Evolutionary conservation across 1,140 invertebrate genomes (phyloP).

Genomic region (Idris sp.): DNA sequence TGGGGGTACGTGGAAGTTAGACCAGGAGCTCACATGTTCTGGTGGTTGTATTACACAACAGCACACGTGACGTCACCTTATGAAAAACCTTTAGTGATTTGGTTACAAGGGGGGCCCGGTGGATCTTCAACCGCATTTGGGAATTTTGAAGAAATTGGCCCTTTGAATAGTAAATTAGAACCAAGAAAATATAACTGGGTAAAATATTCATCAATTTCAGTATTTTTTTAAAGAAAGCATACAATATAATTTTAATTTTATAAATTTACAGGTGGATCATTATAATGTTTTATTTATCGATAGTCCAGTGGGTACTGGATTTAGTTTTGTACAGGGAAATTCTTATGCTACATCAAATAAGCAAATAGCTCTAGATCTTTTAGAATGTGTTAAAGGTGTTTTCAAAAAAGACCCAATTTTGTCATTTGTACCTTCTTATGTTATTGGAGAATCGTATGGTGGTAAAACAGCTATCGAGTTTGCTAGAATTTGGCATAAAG

Average conservation of each 20-base stretch:
- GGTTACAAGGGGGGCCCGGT: constrained; percentile 88
- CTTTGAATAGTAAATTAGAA: constrained; percentile 82
- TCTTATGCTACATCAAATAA: constrained; percentile 82
- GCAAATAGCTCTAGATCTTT: constrained; percentile 87
- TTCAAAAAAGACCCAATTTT: constrained; percentile 83
- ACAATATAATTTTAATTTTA: not conserved
- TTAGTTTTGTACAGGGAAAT: constrained; percentile 76
- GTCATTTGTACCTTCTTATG: constrained; percentile 85
- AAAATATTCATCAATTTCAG: constrained; percentile 11
- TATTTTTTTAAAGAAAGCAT: no score
- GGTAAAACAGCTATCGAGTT: constrained; percentile 94
- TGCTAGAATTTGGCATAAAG: constrained; percentile 81
- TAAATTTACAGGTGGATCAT: constrained; percentile 81
- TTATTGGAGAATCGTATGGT: constrained; percentile 91
- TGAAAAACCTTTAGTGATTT: constrained; percentile 85
- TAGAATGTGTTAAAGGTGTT: constrained; percentile 84
- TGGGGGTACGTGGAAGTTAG: constrained; percentile 85
- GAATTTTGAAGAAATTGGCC: constrained; percentile 88
- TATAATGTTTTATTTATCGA: constrained; percentile 92
- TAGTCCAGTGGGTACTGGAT: constrained; percentile 93
- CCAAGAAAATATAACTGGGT: constrained; percentile 87
- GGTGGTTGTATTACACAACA: constrained; percentile 88
- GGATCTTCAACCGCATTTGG: constrained; percentile 87
- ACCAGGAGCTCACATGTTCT: constrained; percentile 87
- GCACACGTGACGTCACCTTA: constrained; percentile 78